Base-by-base conservation (phyloP, 2,113 vertebrate species). In the Myrmecophaga tridactyla region DNA sequence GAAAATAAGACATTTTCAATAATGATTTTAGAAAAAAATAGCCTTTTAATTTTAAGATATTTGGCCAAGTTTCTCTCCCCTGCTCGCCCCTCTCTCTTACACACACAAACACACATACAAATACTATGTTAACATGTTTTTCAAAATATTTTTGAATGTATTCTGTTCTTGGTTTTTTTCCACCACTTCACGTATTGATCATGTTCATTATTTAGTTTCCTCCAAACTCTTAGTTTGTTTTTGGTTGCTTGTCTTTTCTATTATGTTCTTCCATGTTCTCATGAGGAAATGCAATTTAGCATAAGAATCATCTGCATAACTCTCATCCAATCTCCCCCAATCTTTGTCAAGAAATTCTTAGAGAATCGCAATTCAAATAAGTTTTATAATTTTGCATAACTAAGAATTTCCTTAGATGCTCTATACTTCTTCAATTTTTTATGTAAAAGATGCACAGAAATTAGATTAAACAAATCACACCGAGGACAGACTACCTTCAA, bases 1-100 rank as follows among this genome's bases (percentile, higher is more conserved):
- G 81, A 97, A 88, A 36, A 92, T 14, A 63, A 97, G 80, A 3
- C n/a, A 6, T 89, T 89, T 36, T n/a, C n/a, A n/a, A 62, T 31
- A 78, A 27, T 63, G 21, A 62, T 7, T 56, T 85, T 53, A 83
- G n/a, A n/a, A 73, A 92, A 92, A 76, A 29, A 17, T 9, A 72
- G 60, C 8, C 48, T 48, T 96, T 62, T 67, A 84, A 58, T 80
- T 83, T 70, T 62, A 82, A 51, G 48, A 78, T 81, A 56, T 65
- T 60, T 89, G 21, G 23, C 9, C 20, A 89, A 41, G 3, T 82
- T 1, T 84, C 25, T 17, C 8, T 48, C 21, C 25, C 14, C 84
- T 31, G 1, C 20, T 75, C 15, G 3, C 25, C 20, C 25, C 4
- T 46, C 21, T 39, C 13, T 25, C 18, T 9, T 18, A 29, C 17